phyloP scores from a whole-genome alignment of 2,888 invertebrate species.

The Nudaria mundana region DNA sequence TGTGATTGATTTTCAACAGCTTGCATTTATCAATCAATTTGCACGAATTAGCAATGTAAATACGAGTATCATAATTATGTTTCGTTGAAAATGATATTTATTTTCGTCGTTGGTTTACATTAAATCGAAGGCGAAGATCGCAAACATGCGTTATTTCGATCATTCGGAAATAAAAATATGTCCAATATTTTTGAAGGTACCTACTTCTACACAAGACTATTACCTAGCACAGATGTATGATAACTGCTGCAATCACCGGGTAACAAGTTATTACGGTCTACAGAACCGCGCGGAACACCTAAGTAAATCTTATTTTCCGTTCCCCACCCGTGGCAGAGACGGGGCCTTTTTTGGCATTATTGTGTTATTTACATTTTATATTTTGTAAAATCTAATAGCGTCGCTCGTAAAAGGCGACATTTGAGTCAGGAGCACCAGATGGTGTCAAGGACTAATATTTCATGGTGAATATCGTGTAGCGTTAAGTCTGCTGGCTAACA shows the following conservation, averaged over 20 bases:
- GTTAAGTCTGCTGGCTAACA: constrained; percentile 20
- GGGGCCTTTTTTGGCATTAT: constrained; percentile 11
- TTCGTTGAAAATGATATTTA: no score
- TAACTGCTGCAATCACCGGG: constrained; percentile 16
- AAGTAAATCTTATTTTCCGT: constrained; percentile 16
- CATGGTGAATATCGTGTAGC: constrained; percentile 17
- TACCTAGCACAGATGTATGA: constrained; percentile 20
- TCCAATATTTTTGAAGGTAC: background rate
- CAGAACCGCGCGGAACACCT: constrained; percentile 6
- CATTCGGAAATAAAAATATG: background rate
- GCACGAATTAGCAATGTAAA: no score
- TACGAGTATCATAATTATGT: no score
- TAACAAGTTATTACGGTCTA: constrained; percentile 15
- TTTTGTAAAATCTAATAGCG: constrained; percentile 34
- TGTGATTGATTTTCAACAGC: no score
- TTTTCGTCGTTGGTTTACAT: no score
- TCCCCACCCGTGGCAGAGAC: background rate
- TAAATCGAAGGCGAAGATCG: no score
- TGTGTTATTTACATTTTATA: constrained; percentile 28
- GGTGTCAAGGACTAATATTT: constrained; percentile 33
- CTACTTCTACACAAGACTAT: background rate
- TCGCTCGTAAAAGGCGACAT: constrained; percentile 31
- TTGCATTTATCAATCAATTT: no score
- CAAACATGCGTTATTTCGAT: no score
- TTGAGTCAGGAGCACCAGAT: constrained; percentile 30